phyloP scores from a whole-genome alignment of 2,888 invertebrate genomes.

The Drosophila multiciliata region DNA sequence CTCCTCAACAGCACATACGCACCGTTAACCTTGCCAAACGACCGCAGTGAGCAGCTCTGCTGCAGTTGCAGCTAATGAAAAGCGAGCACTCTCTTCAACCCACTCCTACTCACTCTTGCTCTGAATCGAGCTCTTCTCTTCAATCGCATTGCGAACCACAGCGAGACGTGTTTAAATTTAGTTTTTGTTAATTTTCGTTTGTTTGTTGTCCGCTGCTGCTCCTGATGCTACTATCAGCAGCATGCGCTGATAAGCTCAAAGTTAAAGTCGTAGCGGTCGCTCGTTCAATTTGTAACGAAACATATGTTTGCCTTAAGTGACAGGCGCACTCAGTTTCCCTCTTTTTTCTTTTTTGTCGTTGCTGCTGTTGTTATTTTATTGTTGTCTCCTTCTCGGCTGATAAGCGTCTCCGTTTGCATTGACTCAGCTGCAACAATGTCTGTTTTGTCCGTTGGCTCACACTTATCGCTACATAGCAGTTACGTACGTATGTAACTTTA shows the following conservation, averaged over 20 bases:
- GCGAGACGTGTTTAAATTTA: constrained; percentile 76
- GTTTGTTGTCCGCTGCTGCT: constrained; percentile 56
- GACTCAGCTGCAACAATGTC: constrained; percentile 26
- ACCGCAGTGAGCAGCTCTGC: constrained; percentile 55
- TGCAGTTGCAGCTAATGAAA: constrained; percentile 74
- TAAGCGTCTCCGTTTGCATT: constrained; percentile 29
- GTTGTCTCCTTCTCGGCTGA: constrained; percentile 31
- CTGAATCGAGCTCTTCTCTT: constrained; percentile 4
- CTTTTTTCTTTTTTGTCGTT: neutral
- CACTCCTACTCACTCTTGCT: constrained; percentile 15
- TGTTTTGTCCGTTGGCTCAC: neutral
- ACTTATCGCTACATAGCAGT: neutral
- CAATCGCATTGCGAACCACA: constrained; percentile 49
- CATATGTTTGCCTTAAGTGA: constrained; percentile 76
- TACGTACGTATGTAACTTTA: neutral
- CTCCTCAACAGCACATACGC: constrained; percentile 15
- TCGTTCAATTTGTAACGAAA: constrained; percentile 73
- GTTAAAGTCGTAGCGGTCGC: constrained; percentile 60
- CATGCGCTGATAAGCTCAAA: constrained; percentile 65
- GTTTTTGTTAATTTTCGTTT: constrained; percentile 76
- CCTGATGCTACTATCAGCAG: constrained; percentile 47
- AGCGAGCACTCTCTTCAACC: constrained; percentile 20
- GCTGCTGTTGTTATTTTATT: neutral
- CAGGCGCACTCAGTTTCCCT: constrained; percentile 64
- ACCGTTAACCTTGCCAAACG: constrained; percentile 65